These are phyloP conservation scores for Astropecten irregularis DNA, from an alignment of 53 echinoderm and acorn worm genomes.

Conservation along the genomic window DNA sequence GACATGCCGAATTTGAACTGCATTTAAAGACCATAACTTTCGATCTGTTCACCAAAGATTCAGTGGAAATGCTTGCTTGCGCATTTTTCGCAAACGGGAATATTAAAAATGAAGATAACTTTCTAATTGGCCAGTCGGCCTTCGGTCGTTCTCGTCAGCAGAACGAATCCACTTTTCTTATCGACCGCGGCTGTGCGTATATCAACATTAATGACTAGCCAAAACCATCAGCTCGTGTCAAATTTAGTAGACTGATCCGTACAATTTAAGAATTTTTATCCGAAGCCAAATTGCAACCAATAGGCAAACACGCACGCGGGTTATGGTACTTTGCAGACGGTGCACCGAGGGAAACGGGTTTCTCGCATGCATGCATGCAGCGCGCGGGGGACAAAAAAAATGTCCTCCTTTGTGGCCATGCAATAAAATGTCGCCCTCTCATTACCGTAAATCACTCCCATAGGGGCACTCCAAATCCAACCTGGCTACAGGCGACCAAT, in stretches of 20 bases:
- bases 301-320: not conserved
- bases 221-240: slow-evolving; percentile 6
- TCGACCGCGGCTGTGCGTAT: too few species aligned
- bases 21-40: too few species aligned
- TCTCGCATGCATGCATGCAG: not conserved
- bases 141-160: too few species aligned
- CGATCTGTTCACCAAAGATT: too few species aligned
- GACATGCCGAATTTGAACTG: too few species aligned
- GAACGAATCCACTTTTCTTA: too few species aligned
- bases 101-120: too few species aligned
- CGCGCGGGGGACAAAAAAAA: slow-evolving; percentile 28
- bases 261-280: not conserved
- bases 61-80: too few species aligned
- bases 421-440: slow-evolving; percentile 24
- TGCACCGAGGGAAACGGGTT: not conserved
- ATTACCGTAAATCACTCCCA: slow-evolving; percentile 39
- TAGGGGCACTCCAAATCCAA: not conserved
- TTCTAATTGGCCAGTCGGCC: too few species aligned
- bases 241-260: not conserved
- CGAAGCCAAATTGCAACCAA: not conserved
- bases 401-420: slow-evolving; percentile 22
- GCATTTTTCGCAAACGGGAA: too few species aligned
- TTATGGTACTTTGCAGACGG: slow-evolving; percentile 23
- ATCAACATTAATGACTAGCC: too few species aligned
- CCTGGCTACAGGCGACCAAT: slow-evolving; percentile 19